A percentile compares a stretch with the other conserved stretches of the same genome.
Evolutionary conservation across 2,113 vertebrate genomes (phyloP).

Genomic region (Enhydra lutris): DNA sequence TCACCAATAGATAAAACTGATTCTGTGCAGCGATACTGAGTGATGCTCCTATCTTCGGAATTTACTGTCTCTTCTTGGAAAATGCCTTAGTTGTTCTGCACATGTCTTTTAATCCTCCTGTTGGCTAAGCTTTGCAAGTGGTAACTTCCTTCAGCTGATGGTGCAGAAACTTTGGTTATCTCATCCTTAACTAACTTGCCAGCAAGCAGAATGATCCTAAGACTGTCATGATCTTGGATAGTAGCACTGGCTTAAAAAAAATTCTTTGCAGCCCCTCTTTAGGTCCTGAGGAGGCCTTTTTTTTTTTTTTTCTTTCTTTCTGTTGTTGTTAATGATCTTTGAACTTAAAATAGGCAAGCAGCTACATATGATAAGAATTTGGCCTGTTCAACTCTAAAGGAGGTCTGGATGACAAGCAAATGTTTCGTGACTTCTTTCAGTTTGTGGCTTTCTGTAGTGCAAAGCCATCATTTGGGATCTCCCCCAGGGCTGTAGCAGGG

Average conservation of each 20-base stretch:
- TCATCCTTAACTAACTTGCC: background rate
- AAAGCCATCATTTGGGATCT: background rate
- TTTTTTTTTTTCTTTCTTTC: background rate
- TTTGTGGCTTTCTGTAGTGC: background rate
- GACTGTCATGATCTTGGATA: background rate
- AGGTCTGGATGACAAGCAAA: background rate
- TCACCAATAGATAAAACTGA: background rate
- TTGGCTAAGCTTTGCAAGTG: background rate
- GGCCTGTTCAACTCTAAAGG: background rate
- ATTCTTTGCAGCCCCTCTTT: background rate
- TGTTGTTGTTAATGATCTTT: background rate
- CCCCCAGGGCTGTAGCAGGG: background rate
- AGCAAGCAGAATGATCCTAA: background rate
- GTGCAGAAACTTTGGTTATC: background rate
- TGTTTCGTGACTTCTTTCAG: background rate
- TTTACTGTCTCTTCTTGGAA: conserved; percentile 9
- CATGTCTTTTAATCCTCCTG: background rate
- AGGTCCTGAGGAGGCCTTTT: background rate
- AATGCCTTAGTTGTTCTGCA: background rate
- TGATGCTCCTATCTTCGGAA: background rate
- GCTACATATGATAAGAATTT: background rate
- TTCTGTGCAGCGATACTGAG: background rate
- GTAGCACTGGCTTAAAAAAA: background rate
- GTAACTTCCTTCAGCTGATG: conserved; percentile 47
- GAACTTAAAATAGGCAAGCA: background rate